These are phyloP conservation scores for Notechis scutatus DNA, from an alignment of 2,113 vertebrate species.

Conservation along the genomic window DNA sequence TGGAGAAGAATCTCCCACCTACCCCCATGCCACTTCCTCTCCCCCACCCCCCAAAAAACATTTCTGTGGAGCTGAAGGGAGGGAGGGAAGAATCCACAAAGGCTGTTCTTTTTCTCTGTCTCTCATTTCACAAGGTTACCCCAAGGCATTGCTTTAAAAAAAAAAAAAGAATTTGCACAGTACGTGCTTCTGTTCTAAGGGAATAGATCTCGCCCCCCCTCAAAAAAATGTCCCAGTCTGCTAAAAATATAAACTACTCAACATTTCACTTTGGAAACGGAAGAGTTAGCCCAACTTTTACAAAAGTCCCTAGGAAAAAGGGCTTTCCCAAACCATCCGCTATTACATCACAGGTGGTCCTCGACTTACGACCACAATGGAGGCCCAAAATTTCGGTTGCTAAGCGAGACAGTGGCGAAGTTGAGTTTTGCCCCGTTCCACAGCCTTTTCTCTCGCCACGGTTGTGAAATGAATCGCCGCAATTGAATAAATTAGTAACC, in stretches of 20 bases:
- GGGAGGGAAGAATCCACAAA: neutral
- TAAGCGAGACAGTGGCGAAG: accelerated
- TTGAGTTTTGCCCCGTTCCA: neutral
- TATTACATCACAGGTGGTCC: neutral
- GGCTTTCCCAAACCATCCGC: neutral
- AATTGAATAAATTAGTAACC: neutral
- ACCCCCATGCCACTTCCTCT: no score
- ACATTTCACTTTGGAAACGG: neutral
- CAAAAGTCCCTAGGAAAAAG: neutral
- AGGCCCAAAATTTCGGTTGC: no score
- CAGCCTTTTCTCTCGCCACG: neutral
- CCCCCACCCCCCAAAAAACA: no score
- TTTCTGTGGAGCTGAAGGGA: neutral
- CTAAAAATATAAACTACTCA: neutral
- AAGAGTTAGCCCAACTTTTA: neutral
- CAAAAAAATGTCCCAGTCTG: no score
- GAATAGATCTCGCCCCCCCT: no score
- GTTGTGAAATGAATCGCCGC: neutral
- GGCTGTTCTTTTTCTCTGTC: neutral
- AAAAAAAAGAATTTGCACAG: neutral
- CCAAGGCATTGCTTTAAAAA: neutral
- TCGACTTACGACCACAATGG: no score
- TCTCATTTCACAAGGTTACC: slow-evolving; percentile 20
- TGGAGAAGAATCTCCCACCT: neutral
- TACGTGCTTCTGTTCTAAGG: neutral